Evolutionary conservation across 2,888 invertebrate species (phyloP), one percentile per base, ranked within the genome.

Genomic region (Monopis laevigella): DNA sequence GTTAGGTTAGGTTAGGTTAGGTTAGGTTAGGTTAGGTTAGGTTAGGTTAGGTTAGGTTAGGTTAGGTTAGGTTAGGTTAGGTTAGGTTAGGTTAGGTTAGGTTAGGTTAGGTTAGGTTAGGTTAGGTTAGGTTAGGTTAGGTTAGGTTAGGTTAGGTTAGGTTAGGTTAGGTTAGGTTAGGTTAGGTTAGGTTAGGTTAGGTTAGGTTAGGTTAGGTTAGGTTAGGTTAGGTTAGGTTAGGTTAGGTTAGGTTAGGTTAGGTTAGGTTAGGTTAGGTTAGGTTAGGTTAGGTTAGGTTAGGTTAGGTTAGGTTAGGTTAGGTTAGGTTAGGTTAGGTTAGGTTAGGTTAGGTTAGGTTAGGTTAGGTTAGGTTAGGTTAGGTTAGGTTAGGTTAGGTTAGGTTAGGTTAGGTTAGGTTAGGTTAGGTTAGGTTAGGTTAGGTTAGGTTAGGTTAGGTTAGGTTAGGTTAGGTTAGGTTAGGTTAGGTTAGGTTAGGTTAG

Each of bases 291-390:
- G 43, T 43, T 43, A 43, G 43, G 43, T 43, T 43, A 43, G 43
- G 43, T 43, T 43, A 43, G 44, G 44, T 44, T 42, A 42, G 42
- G 39, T 29, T 39, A 34, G 30, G 45, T 45, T 45, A 42, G 44
- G 42, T 45, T 40, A 42, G 42, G 42, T 45, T 45, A 42, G 42
- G 44, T 39, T 44, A 44, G 43, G 43, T 44, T 44, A 44, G 43
- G 44, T 41, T 41, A 41, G 44, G 44, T 44, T 44, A 44, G 44
- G 44, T 44, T 44, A 44, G 44, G 44, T 21, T n/a, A n/a, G n/a
- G n/a, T 44, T 45, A 45, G 44, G 44, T 45, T 45, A 45, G 44
- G 44, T 45, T 45, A 45, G 44, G 44, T 45, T 45, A 42, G 42
- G 44, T 45, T 44, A 29, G 29, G 29, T 29, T 29, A 29, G 29